These are phyloP conservation scores for Unio delphinus DNA, from an alignment of 2,888 invertebrate genomes.

Conservation along the genomic window DNA sequence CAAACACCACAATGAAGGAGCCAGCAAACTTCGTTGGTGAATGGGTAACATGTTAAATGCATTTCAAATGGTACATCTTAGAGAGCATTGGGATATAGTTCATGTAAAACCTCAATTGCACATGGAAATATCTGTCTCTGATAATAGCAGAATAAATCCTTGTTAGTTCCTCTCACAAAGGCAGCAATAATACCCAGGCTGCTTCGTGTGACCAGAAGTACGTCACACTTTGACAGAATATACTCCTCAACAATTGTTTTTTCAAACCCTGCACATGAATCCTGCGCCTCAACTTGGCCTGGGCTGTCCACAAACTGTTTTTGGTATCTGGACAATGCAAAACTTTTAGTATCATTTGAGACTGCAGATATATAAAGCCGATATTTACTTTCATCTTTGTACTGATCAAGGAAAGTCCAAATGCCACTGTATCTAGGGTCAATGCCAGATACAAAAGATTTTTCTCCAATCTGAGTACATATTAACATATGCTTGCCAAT, in stretches of 20 bases:
- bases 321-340: constrained; percentile 7
- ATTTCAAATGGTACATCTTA: too few species aligned
- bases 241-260: constrained; percentile 14
- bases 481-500: too few species aligned
- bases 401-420: constrained; percentile 10
- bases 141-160: too few species aligned
- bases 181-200: constrained; percentile 19
- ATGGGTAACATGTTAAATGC: too few species aligned
- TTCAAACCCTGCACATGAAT: constrained; percentile 11
- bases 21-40: too few species aligned
- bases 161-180: neutral
- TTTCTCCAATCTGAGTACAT: too few species aligned
- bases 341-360: constrained; percentile 7
- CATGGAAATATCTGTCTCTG: too few species aligned
- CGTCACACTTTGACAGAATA: constrained; percentile 12
- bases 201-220: constrained; percentile 13
- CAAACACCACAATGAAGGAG: too few species aligned
- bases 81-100: too few species aligned
- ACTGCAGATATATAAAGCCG: constrained; percentile 15
- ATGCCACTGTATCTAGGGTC: neutral
- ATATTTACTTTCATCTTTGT: constrained; percentile 2
- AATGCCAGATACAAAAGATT: too few species aligned
- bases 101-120: too few species aligned
- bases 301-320: constrained; percentile 11
- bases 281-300: neutral